Evolutionary conservation across 2,888 invertebrate genomes (phyloP).

Genomic region (Strigamia maritima): DNA sequence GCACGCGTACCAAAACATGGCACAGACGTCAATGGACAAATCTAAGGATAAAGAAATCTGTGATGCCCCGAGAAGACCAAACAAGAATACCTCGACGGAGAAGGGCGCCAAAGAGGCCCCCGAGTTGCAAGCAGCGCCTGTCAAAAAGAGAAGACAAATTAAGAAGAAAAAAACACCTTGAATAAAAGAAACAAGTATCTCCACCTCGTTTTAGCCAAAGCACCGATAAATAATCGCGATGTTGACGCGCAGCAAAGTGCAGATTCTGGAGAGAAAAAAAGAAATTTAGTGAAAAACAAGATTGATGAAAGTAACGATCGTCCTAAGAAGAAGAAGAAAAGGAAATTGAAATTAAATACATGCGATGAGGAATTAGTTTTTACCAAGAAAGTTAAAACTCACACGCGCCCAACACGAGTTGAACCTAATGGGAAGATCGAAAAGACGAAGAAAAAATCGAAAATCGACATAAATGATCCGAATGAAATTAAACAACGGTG

Average conservation of each 20-base stretch:
- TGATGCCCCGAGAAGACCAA: background rate
- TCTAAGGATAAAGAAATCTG: background rate
- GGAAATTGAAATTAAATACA: background rate
- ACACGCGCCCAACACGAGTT: background rate
- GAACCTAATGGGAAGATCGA: background rate
- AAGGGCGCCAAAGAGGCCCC: background rate
- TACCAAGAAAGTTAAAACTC: background rate
- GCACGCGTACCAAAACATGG: too few species aligned
- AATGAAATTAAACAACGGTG: background rate
- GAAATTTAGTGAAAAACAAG: background rate
- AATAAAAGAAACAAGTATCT: constrained; percentile 22
- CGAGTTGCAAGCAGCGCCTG: background rate
- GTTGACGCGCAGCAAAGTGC: background rate
- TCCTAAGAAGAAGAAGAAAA: background rate
- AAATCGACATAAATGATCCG: background rate
- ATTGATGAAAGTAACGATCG: background rate
- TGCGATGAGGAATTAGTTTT: background rate
- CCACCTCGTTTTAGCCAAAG: constrained; percentile 11
- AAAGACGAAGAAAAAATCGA: background rate
- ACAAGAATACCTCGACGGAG: background rate
- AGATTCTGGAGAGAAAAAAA: too few species aligned
- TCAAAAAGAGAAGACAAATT: constrained; percentile 19
- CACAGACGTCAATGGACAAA: background rate
- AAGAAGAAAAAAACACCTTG: background rate
- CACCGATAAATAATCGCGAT: background rate